phyloP scores from a whole-genome alignment of 2,797 vertebrate species.

The Sitta carolinensis region DNA sequence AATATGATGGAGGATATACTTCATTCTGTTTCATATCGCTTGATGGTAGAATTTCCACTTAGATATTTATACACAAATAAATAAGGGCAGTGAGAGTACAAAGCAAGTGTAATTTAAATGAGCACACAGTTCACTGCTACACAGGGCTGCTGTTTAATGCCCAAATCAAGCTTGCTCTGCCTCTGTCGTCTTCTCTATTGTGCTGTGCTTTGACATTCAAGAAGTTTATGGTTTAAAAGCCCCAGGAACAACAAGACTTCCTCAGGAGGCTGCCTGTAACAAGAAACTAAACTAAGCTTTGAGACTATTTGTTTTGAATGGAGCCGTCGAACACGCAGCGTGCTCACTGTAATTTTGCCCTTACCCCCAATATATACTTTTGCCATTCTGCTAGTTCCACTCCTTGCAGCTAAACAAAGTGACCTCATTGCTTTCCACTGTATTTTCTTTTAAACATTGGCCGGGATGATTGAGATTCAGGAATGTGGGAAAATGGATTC shows the following conservation, averaged over 20 bases:
- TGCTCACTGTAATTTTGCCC: constrained; percentile 44
- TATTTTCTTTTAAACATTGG: constrained; percentile 77
- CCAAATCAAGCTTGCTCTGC: constrained; percentile 25
- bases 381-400: constrained; percentile 31
- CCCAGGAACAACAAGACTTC: constrained; percentile 35
- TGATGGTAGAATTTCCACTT: constrained; percentile 16
- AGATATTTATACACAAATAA: constrained; percentile 51
- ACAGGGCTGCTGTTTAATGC: not conserved
- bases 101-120: constrained; percentile 26
- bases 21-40: constrained; percentile 32
- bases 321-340: not conserved
- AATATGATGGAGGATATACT: constrained; percentile 34
- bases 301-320: constrained; percentile 43
- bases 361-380: constrained; percentile 58
- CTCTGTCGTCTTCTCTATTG: not conserved
- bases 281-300: constrained; percentile 42
- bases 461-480: constrained; percentile 84
- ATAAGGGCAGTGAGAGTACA: not conserved
- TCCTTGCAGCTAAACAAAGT: constrained; percentile 75
- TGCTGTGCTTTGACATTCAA: constrained; percentile 37
- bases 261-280: constrained; percentile 38
- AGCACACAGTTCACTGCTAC: not conserved
- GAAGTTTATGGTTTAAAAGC: constrained; percentile 55
- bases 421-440: constrained; percentile 83
- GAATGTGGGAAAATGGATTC: constrained; percentile 82